These are phyloP conservation scores for Stenichneumon culpator DNA, from an alignment of 2,888 invertebrate genomes.

Conservation along the genomic window DNA sequence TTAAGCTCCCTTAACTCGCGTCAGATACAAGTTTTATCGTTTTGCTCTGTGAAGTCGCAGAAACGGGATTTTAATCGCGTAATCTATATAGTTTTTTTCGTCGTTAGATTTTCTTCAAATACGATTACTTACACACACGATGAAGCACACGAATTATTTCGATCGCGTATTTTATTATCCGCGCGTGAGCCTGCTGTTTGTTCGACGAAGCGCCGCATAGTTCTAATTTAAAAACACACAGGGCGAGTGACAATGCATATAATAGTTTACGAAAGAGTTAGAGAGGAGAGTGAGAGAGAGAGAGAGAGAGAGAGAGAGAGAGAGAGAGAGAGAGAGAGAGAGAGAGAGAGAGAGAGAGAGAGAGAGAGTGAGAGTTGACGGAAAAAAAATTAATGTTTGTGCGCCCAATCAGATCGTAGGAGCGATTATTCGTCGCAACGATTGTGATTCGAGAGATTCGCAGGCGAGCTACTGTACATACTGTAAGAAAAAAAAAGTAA, in stretches of 20 bases:
- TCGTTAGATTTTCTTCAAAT: conserved; percentile 6
- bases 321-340: conserved; percentile 12
- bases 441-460: conserved; percentile 36
- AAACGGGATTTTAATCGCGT: not conserved
- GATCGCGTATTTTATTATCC: conserved; percentile 23
- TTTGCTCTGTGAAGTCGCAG: conserved; percentile 8
- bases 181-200: not conserved
- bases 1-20: not conserved
- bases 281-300: not conserved
- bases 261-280: conserved; percentile 28
- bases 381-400: conserved; percentile 47
- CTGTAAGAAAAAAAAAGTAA: conserved; percentile 66
- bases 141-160: conserved; percentile 30
- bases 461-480: conserved; percentile 71
- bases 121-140: not conserved
- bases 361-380: conserved; percentile 6
- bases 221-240: conserved; percentile 33
- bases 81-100: not conserved
- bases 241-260: conserved; percentile 65
- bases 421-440: conserved; percentile 6
- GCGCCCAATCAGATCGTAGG: conserved; percentile 26
- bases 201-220: conserved; percentile 41
- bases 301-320: conserved; percentile 15
- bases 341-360: not conserved
- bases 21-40: not conserved